These are phyloP conservation scores for Perizoma flavofasciatum DNA, from an alignment of 2,888 invertebrate genomes.

Conservation along the genomic window DNA sequence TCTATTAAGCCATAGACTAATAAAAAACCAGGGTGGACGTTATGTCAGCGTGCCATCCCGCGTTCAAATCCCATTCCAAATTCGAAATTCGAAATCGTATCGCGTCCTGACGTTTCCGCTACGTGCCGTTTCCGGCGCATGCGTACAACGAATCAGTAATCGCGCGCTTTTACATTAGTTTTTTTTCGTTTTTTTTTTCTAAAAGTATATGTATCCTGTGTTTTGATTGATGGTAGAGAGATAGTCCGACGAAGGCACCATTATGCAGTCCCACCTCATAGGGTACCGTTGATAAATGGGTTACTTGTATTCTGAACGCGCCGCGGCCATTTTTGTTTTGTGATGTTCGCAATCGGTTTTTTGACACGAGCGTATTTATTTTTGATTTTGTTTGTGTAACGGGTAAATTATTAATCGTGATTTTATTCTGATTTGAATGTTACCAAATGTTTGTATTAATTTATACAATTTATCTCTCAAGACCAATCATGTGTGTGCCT, in stretches of 20 bases:
- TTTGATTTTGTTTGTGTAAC: conserved; percentile 35
- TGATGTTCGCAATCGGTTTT: conserved; percentile 60
- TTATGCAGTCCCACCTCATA: conserved; percentile 63
- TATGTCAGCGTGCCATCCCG: conserved; percentile 65
- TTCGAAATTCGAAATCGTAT: conserved; percentile 80
- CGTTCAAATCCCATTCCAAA: conserved; percentile 65
- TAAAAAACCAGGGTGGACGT: conserved; percentile 63
- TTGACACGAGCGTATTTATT: conserved; percentile 44
- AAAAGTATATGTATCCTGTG: conserved; percentile 76
- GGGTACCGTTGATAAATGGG: conserved; percentile 64
- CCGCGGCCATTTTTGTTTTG: conserved; percentile 54
- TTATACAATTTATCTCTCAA: too few species aligned
- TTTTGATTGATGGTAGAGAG: conserved; percentile 75
- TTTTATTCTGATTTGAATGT: conserved; percentile 32
- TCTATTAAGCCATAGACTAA: conserved; percentile 51
- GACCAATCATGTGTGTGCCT: too few species aligned
- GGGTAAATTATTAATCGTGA: conserved; percentile 44
- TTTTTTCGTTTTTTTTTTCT: conserved; percentile 49
- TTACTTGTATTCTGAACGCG: conserved; percentile 63
- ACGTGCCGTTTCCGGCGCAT: conserved; percentile 75
- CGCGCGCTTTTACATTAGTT: conserved; percentile 64
- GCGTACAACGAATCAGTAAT: conserved; percentile 77
- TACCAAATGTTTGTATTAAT: background rate
- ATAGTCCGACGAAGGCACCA: conserved; percentile 64
- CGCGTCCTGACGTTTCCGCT: conserved; percentile 82